Conservation (phyloP, 37 sponge, comb jelly and placozoan genomes). For the Bolinopsis microptera region DNA sequence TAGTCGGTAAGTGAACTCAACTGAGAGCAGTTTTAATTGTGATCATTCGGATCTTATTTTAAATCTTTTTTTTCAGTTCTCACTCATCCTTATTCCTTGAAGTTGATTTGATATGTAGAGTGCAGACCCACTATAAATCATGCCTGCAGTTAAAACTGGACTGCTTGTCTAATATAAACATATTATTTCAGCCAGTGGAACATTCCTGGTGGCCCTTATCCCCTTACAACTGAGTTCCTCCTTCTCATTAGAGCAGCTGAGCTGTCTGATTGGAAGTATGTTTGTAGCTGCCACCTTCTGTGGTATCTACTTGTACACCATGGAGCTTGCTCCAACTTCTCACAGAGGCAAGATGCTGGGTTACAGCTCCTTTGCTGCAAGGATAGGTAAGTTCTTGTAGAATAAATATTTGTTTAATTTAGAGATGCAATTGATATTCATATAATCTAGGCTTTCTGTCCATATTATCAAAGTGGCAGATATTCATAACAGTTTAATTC, state of each 20-base stretch:
- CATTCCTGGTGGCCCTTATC: background rate
- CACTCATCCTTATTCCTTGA: too few species aligned
- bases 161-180: too few species aligned
- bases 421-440: background rate
- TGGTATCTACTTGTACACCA: constrained; percentile 2
- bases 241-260: background rate
- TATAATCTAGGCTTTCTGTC: background rate
- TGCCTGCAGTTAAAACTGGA: too few species aligned
- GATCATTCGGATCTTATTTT: too few species aligned
- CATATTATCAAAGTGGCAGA: too few species aligned
- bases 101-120: too few species aligned
- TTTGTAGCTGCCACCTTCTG: background rate
- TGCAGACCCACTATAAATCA: too few species aligned
- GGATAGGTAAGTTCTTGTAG: background rate
- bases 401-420: background rate
- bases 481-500: too few species aligned
- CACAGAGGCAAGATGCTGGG: constrained; percentile 43
- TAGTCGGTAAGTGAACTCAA: background rate
- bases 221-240: background rate
- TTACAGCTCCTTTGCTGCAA: constrained; percentile 37
- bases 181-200: background rate
- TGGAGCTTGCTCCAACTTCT: constrained; percentile 26
- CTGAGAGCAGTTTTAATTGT: too few species aligned
- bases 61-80: too few species aligned
- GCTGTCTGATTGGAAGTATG: constrained; percentile 32